Evolutionary conservation across 2,797 vertebrate genomes (phyloP).

Genomic region (Dicrostonyx torquatus): DNA sequence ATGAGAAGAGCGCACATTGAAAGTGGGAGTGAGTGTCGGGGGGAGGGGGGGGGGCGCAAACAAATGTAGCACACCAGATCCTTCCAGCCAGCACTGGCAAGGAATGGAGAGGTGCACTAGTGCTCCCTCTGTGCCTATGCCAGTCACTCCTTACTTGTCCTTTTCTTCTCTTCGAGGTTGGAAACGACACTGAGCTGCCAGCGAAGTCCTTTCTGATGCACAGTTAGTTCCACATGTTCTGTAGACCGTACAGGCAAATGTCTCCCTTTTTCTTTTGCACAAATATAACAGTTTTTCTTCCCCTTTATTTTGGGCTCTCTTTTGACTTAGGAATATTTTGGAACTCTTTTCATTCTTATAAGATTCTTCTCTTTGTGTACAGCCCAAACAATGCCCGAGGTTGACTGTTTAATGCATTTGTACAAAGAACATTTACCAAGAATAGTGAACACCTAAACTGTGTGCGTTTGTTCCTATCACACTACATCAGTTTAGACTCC

Average conservation of each 20-base stretch:
- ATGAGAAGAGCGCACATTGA: background rate
- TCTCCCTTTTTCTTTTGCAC: background rate
- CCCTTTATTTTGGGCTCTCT: background rate
- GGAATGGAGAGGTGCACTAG: background rate
- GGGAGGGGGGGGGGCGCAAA: no score
- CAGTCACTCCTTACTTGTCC: background rate
- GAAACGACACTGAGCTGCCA: background rate
- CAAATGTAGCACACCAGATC: background rate
- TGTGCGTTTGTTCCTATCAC: background rate
- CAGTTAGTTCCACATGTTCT: background rate
- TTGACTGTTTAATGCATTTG: background rate
- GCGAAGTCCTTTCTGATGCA: background rate
- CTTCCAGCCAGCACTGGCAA: background rate
- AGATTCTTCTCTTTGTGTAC: background rate
- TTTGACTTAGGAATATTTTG: background rate
- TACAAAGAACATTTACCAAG: background rate
- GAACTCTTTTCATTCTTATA: background rate
- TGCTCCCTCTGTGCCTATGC: background rate
- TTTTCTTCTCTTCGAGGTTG: slow-evolving; percentile 3
- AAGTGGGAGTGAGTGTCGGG: background rate
- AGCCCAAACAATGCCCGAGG: background rate
- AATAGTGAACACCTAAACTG: background rate
- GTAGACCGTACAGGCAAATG: background rate
- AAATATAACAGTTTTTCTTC: background rate
- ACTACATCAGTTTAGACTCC: background rate